Conservation (phyloP, 23 tunicate genomes). For the Halocynthia aurantium region DNA sequence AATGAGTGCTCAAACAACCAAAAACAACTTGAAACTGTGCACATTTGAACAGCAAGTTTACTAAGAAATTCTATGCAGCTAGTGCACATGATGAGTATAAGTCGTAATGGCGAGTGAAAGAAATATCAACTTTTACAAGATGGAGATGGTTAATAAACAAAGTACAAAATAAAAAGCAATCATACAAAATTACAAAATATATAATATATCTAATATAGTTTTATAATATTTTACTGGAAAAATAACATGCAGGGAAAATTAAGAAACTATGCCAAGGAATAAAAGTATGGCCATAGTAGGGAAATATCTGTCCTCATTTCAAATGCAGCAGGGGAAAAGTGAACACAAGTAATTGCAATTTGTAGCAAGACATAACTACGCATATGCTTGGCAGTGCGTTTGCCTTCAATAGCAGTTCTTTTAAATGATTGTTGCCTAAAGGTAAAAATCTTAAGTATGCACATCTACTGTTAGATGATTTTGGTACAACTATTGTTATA, state of each 20-base stretch:
- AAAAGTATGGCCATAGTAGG: slow-evolving; percentile 19
- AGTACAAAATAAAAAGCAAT: slow-evolving; percentile 31
- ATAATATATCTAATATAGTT: slow-evolving; percentile 31
- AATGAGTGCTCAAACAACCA: too few relatives aligned
- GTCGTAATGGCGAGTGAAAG: slow-evolving; percentile 5
- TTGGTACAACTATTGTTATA: too few relatives aligned
- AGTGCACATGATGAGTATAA: slow-evolving; percentile 35
- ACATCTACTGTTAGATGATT: too few relatives aligned
- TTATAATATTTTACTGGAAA: slow-evolving; percentile 16
- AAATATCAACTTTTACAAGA: slow-evolving; percentile 25
- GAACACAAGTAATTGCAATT: too few relatives aligned
- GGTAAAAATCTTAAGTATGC: too few relatives aligned
- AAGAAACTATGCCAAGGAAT: slow-evolving; percentile 15
- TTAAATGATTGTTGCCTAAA: too few relatives aligned
- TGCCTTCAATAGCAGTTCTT: too few relatives aligned
- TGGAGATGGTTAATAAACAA: slow-evolving; percentile 33
- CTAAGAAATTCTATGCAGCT: slow-evolving; percentile 4
- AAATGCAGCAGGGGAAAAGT: too few relatives aligned
- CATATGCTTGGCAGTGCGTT: too few relatives aligned
- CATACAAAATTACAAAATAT: slow-evolving; percentile 36
- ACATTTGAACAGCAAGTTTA: too few relatives aligned
- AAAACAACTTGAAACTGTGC: too few relatives aligned
- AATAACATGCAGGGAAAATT: slow-evolving; percentile 27
- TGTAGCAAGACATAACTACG: too few relatives aligned
- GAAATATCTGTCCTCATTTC: neutral